Conservation (phyloP, 2,888 invertebrate species). For the Allygus modestus region DNA sequence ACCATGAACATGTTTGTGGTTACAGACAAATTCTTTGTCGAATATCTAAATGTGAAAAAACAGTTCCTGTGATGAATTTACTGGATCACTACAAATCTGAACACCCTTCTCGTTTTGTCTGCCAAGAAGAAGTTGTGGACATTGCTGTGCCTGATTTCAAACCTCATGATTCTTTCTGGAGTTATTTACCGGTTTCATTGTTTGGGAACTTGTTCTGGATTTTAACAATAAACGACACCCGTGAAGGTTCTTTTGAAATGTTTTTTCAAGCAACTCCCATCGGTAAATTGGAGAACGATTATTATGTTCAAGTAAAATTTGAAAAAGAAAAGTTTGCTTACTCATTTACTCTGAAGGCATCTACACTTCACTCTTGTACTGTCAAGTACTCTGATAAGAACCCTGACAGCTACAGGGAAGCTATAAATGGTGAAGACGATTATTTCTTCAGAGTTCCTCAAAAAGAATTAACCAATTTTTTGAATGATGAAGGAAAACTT, state of each 20-base stretch:
- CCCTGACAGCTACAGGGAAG: no score
- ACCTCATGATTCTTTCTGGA: not conserved
- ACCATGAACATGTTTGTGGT: not conserved
- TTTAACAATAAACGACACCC: not conserved
- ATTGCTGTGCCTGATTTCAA: not conserved
- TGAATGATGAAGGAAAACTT: no score
- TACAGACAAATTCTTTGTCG: not conserved
- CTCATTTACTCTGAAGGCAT: not conserved
- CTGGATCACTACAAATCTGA: not conserved
- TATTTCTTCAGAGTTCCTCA: no score
- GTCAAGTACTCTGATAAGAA: no score
- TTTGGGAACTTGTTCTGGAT: not conserved
- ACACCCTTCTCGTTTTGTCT: not conserved
- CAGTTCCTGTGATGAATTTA: not conserved
- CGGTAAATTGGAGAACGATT: not conserved
- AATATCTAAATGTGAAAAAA: not conserved
- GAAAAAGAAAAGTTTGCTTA: not conserved
- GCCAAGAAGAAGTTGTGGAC: not conserved
- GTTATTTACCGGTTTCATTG: not conserved
- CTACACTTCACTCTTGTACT: no score
- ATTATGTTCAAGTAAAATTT: not conserved
- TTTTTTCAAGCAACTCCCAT: not conserved
- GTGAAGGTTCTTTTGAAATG: not conserved
- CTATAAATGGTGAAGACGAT: no score
- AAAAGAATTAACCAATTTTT: no score